Base-by-base conservation (phyloP, 2,888 invertebrate genomes). In the Dusona sp. region DNA sequence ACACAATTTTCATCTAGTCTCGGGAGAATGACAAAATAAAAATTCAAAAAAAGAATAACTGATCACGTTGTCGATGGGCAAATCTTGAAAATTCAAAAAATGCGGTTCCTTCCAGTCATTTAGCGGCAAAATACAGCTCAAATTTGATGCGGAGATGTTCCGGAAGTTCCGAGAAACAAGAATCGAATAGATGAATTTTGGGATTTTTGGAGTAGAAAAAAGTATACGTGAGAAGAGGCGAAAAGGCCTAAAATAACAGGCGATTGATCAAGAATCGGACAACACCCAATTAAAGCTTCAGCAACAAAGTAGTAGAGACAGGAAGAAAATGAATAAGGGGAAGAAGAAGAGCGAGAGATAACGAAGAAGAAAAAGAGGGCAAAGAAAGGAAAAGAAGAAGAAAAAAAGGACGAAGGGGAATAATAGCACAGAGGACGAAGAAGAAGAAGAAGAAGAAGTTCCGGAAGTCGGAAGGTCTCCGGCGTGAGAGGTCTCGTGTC, bases 381-480 rank as follows among this genome's bases (percentile, higher is more conserved):
- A 65, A 72, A 64, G 79, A 73, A 48, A 22, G 67, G 72, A 38
- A 54, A 64, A 48, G 65, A 70, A 45, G 61, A 57, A 48, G 45
- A 67, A 68, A 80, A 38, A 72, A 33, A 48, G 68, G 67, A 67
- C 22, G 38, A 67, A 25, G 79, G 25, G 79, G 78, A 51, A 57
- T 48, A 81, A 75, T 64, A 68, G 67, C 64, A n/a, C n/a, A 80
- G 80, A 72, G 36, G 80, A 75, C 19, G 22, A 42, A 78, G 78
- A 68, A 80, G 74, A 72, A 61, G 68, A 80, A 65, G 79, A 75
- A 70, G 85, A 88, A 87, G 85, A 84, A 77, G 82, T 84, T 87
- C 87, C 87, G 87, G 88, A 87, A 87, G 88, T 87, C 87, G 87
- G 86, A 86, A 86, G 84, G 88, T 88, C 82, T 74, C 65, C 70